These are phyloP conservation scores for Hypomesus transpacificus DNA, from an alignment of 2,113 vertebrate genomes.

Conservation along the genomic window DNA sequence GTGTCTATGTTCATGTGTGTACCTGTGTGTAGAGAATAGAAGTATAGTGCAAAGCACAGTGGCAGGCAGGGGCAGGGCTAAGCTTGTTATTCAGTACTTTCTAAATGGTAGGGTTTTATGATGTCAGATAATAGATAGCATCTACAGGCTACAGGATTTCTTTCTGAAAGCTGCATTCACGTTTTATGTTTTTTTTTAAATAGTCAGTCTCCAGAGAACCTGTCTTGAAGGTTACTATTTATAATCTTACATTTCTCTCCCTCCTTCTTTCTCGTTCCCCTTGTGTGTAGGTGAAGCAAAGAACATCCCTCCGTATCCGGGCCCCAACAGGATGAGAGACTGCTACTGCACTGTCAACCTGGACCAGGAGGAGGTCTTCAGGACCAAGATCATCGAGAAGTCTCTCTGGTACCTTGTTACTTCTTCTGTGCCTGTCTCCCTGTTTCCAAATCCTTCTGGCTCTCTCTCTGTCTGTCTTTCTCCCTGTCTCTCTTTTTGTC, in stretches of 20 bases:
- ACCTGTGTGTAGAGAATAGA: conserved; percentile 9
- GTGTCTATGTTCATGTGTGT: not conserved
- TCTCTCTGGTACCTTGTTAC: conserved; percentile 71
- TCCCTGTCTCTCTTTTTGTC: not conserved
- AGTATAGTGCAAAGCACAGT: conserved; percentile 1
- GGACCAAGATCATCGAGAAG: conserved; percentile 97
- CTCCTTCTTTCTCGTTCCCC: conserved; percentile 16
- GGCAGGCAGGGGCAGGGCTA: conserved; percentile 14
- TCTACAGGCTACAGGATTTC: too few species aligned
- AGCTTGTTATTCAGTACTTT: conserved; percentile 24
- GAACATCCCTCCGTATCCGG: conserved; percentile 93
- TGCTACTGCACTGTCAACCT: conserved; percentile 98
- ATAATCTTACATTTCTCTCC: not conserved
- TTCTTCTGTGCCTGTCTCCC: not conserved
- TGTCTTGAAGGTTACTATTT: not conserved
- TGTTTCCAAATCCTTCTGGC: not conserved
- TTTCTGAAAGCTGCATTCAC: too few species aligned
- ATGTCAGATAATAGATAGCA: conserved; percentile 8
- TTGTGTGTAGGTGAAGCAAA: conserved; percentile 88
- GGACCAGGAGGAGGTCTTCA: conserved; percentile 98
- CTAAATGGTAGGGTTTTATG: conserved; percentile 21
- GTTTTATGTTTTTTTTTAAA: too few species aligned
- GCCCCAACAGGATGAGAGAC: conserved; percentile 96
- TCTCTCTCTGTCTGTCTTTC: not conserved
- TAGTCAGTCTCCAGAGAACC: not conserved